Evolutionary conservation across 1,140 invertebrate species (phyloP).

Genomic region (Elymnias hypermnestra): DNA sequence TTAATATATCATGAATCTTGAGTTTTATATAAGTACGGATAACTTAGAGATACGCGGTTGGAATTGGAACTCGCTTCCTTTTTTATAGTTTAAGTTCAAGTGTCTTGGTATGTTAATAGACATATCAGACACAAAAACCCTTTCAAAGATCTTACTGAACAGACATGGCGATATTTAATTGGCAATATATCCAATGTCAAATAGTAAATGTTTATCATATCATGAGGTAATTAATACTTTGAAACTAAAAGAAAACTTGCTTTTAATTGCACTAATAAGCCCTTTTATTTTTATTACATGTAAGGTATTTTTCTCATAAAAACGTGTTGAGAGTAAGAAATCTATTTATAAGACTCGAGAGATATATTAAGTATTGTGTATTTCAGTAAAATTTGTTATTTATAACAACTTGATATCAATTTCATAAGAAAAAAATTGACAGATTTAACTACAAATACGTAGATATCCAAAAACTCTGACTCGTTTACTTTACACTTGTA

Average conservation of each 20-base stretch:
- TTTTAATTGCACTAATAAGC: conserved; percentile 8
- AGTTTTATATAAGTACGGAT: too few relatives aligned
- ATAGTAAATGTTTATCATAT: conserved; percentile 26
- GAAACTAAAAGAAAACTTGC: conserved; percentile 17
- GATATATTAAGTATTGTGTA: too few relatives aligned
- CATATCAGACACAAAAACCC: neutral
- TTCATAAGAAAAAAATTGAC: too few relatives aligned
- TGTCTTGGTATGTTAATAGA: conserved; percentile 2
- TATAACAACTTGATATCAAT: too few relatives aligned
- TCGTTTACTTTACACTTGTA: too few relatives aligned
- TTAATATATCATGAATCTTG: too few relatives aligned
- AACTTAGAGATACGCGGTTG: neutral
- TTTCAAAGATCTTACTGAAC: neutral
- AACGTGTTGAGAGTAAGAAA: too few relatives aligned
- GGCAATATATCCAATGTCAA: conserved; percentile 28
- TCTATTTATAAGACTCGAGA: too few relatives aligned
- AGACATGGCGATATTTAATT: conserved; percentile 19
- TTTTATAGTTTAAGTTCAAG: neutral
- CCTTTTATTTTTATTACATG: neutral
- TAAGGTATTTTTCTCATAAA: neutral
- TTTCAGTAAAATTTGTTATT: too few relatives aligned
- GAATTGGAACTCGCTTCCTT: neutral
- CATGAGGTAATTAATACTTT: conserved; percentile 23
- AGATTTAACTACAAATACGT: too few relatives aligned
- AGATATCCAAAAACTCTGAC: too few relatives aligned